phyloP scores from a whole-genome alignment of 1,140 invertebrate genomes.

The Anadara kagoshimensis region DNA sequence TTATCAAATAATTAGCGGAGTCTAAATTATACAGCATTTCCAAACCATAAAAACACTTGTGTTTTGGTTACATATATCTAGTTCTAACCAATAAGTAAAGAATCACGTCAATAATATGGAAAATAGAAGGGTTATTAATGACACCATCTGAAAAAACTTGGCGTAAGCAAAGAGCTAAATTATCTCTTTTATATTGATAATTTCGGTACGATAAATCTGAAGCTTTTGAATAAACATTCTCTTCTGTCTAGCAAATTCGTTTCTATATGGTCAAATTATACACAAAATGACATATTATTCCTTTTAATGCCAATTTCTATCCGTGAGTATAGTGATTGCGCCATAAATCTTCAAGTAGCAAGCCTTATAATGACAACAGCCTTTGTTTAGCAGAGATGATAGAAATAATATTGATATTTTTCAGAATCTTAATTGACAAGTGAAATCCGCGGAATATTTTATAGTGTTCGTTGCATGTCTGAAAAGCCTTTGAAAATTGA shows the following conservation, averaged over 20 bases:
- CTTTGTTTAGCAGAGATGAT: constrained; percentile 28
- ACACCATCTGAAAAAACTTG: constrained; percentile 3
- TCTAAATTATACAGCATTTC: too few relatives aligned
- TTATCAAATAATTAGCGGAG: too few relatives aligned
- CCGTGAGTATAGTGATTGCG: constrained; percentile 15
- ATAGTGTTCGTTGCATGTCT: constrained; percentile 19
- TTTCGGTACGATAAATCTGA: constrained; percentile 32
- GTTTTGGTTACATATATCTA: too few relatives aligned
- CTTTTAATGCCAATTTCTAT: constrained; percentile 37
- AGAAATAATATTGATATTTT: constrained; percentile 40
- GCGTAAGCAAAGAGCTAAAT: constrained; percentile 37
- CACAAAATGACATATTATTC: constrained; percentile 41
- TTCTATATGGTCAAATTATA: constrained; percentile 41
- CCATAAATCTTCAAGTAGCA: constrained; percentile 27
- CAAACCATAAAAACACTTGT: too few relatives aligned
- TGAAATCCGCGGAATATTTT: constrained; percentile 37
- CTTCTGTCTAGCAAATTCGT: constrained; percentile 22
- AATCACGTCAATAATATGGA: neutral
- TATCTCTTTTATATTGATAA: constrained; percentile 43
- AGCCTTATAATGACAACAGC: constrained; percentile 19
- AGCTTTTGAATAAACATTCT: constrained; percentile 25
- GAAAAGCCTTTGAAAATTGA: constrained; percentile 26
- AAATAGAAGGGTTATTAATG: constrained; percentile 33
- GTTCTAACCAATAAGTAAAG: too few relatives aligned
- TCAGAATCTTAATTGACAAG: constrained; percentile 33